phyloP scores from a whole-genome alignment of 1,140 invertebrate species.

The Drosophila mayri region DNA sequence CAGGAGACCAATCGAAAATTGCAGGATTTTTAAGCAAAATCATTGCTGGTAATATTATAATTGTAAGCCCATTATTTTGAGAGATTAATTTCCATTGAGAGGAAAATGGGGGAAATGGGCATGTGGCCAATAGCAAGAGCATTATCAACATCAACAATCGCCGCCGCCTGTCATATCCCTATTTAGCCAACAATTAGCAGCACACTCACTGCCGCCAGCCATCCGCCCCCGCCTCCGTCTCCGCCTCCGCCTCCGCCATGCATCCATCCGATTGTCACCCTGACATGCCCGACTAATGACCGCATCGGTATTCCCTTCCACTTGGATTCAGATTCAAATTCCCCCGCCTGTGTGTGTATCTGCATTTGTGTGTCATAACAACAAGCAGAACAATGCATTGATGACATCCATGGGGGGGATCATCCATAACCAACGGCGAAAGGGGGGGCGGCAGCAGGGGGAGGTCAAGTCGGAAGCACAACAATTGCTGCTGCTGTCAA shows the following conservation, averaged over 20 bases:
- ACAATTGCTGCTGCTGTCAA: conserved; percentile 42
- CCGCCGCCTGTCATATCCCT: conserved; percentile 19
- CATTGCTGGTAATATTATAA: no score
- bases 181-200: conserved; percentile 39
- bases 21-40: no score
- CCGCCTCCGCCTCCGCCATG: conserved; percentile 10
- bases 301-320: conserved; percentile 27
- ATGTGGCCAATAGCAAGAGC: not conserved
- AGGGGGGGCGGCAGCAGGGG: not conserved
- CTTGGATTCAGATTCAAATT: conserved; percentile 3
- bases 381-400: conserved; percentile 30
- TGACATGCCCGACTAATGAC: conserved; percentile 36
- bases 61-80: no score
- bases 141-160: conserved; percentile 19
- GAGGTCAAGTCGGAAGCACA: conserved; percentile 24
- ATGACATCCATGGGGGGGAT: conserved; percentile 24
- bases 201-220: conserved; percentile 22
- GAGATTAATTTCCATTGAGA: not conserved
- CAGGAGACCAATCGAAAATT: not conserved
- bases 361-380: conserved; percentile 25
- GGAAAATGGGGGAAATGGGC: not conserved
- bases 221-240: conserved; percentile 1
- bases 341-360: not conserved
- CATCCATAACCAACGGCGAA: conserved; percentile 41
- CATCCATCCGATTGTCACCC: conserved; percentile 43